Evolutionary conservation across 37 sponge, comb jelly and placozoan species (phyloP), one percentile per base, ranked within the genome.

Genomic region (Mnemiopsis leidyi): DNA sequence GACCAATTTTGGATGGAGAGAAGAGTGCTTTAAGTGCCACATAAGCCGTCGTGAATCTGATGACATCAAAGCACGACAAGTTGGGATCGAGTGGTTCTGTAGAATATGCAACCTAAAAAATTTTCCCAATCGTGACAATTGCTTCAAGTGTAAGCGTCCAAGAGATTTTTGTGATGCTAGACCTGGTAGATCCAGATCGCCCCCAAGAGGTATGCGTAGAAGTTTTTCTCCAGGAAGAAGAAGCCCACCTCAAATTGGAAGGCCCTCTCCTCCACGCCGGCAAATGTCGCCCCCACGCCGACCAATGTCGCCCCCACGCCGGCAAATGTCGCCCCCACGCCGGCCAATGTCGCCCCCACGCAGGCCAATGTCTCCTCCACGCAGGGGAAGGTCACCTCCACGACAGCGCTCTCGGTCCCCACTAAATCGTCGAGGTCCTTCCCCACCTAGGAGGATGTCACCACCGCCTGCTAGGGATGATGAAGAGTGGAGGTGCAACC

Each of bases 91-190:
- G 5, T 85, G 90, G 90, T 85, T 40, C 29, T 85, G 90, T 39
- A 85, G 40, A 37, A 23, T 40, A 16, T 85, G 90, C 36, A 33
- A 85, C 30, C 28, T 85, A 37, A 85, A 85, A 29, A 85, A 85
- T 37, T 85, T 85, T 61, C 90, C 90, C 21, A 40, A 85, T 25
- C 40, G 90, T 3, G 5, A 3, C 26, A 29, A 85, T 0, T 85
- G 90, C 90, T 85, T 85, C 26, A 85, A 85, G 48, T 85, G 90
- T 85, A 85, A 85, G 61, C 9, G 28, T 23, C 39, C 90, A 0
- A n/a, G 79, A 32, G 79, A 34, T 1, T 32, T 31, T 26, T 77
- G 79, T 32, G 79, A 77, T 16, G 5, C 36, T 9, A 77, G 79
- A 77, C n/a, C n/a, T n/a, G 13, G 61, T 5, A 48, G 61, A 13